phyloP scores from a whole-genome alignment of 92 coral and sea anemone species.

The Palythoa caribaeorum region DNA sequence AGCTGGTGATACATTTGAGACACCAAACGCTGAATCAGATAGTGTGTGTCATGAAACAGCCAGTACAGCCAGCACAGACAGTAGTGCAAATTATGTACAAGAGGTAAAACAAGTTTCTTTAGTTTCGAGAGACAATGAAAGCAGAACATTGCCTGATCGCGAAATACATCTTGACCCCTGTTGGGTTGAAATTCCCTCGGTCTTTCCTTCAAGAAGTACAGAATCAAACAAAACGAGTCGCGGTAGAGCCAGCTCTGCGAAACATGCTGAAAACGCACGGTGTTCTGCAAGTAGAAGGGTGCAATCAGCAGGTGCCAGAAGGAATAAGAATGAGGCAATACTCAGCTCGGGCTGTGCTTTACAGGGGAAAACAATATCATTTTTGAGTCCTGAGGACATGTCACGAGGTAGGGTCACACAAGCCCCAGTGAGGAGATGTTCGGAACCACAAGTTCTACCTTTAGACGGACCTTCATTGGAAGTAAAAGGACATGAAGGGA shows the following conservation, averaged over 20 bases:
- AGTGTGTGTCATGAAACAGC: neutral
- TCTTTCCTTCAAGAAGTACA: slow-evolving; percentile 32
- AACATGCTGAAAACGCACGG: slow-evolving; percentile 28
- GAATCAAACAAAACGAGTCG: neutral
- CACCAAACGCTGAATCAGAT: neutral
- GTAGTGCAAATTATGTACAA: neutral
- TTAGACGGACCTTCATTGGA: neutral
- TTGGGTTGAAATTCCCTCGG: slow-evolving; percentile 82
- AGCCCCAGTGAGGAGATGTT: slow-evolving; percentile 23
- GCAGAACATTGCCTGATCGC: neutral
- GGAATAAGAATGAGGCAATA: slow-evolving; percentile 57
- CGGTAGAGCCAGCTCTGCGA: slow-evolving; percentile 36
- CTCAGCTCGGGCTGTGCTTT: slow-evolving; percentile 50
- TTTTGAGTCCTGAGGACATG: slow-evolving; percentile 73
- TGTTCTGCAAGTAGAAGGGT: slow-evolving; percentile 16
- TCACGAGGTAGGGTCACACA: slow-evolving; percentile 48
- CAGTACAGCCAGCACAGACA: neutral
- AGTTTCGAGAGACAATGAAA: neutral
- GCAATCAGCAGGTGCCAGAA: slow-evolving; percentile 64
- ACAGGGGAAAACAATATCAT: slow-evolving; percentile 76
- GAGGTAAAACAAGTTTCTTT: slow-evolving; percentile 24
- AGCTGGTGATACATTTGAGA: neutral
- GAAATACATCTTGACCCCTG: slow-evolving; percentile 52
- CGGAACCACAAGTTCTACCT: neutral
- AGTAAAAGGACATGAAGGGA: slow-evolving; percentile 1